Base-by-base conservation (phyloP, 2,888 invertebrate species). In the Nineta flava region DNA sequence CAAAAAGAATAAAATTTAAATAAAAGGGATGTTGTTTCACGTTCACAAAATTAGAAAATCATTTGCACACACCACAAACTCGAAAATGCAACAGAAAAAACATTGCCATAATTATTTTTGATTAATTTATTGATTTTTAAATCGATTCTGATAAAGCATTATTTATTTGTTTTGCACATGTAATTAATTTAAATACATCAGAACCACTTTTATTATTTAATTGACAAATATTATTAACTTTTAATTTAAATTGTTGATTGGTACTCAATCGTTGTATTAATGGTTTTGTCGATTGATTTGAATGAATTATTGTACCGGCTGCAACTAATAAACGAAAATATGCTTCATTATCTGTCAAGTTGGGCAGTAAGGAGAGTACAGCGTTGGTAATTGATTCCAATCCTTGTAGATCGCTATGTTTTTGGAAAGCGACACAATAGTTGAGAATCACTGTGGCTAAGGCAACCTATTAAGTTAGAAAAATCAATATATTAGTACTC, bases 251-350 rank as follows among this genome's bases (percentile, higher is more conserved):
- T 21, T 35, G 13, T 9, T 19, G 15, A 44, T 45, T 35, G 1
- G 32, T 16, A 9, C 5, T 44, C 16, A 49, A 44, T 38, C 17
- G 44, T 15, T 17, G 13, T 38, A 19, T 35, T 35, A 49, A 49
- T 1, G 40, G 19, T 35, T 44, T 43, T 13, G 17, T 35, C 7
- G 15, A 16, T 9, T 45, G 44, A n/a, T 31, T 16, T 10, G 45
- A 9, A 31, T 31, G n/a, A 15, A 81, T 60, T 13, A 90, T 62
- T 1, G 87, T 88, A 45, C 90, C 88, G 31, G 88, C 65, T 0
- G 82, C 82, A 15, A 91, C 84, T 15, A 91, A 73, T 19, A 76
- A 69, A 61, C 91, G 76, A 67, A 79, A 87, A 51, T 80, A 75
- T 0, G 87, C 86, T 62, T 90, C 88, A 2, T 75, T 66, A 57